Evolutionary conservation across 2,113 vertebrate species (phyloP), one percentile per base, ranked within the genome.

Genomic region (Mirza zaza): DNA sequence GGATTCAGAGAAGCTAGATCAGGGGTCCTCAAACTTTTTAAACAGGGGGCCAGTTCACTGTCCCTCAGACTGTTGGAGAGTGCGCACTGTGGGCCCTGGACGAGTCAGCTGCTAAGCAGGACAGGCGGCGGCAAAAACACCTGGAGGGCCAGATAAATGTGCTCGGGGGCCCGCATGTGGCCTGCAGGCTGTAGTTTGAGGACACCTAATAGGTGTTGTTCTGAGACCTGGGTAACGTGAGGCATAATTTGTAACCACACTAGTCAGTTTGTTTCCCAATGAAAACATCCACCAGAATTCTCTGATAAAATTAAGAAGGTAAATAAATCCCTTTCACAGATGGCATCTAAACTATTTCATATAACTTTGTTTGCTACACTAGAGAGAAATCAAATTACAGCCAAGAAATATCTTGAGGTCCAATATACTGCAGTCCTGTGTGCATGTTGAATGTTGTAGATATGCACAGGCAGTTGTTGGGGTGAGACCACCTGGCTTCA

Each of bases 301-400:
- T 88, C 8, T 93, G 25, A 52, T 94, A 81, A 88, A 81, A 63
- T 81, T 80, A 71, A 71, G 32, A 73, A 71, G 25, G 50, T 32
- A n/a, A 77, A 36, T 5, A 59, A 71, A 39, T 6, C 45, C n/a
- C 45, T 42, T 63, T 36, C 68, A 23, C 59, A 36, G n/a, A 65
- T 75, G 15, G 11, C 75, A 45, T 52, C 55, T 82, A 52, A 68
- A 82, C 42, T 75, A 5, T 77, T 92, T 65, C 8, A 21, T 55
- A 1, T 36, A 55, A 76, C n/a, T 94, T 94, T 63, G 23, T 36
- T 70, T 80, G 55, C 42, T 6, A 17, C 21, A n/a, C 77, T 65
- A 39, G 21, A 55, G 11, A 55, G 29, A 76, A 45, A 55, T 20
- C 27, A 67, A 14, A 34, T 81, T 42, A 39, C 65, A 42, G 48